phyloP scores from a whole-genome alignment of 2,797 vertebrate species.

The Enteromius fasciolatus region DNA sequence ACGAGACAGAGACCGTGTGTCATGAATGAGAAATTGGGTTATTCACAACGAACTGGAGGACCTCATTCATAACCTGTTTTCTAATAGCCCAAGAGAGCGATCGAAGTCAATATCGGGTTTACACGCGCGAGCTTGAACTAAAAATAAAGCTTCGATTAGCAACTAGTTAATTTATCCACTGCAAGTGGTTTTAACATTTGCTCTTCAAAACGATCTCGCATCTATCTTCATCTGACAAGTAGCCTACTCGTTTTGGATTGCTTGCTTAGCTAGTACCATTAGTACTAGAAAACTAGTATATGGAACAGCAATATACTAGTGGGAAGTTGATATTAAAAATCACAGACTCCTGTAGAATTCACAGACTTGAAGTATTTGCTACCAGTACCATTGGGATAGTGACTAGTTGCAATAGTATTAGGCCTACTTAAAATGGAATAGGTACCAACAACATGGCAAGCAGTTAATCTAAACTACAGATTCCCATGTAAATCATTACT shows the following conservation, averaged over 20 bases:
- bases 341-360: background rate
- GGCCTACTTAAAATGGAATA: background rate
- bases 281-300: background rate
- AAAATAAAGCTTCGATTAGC: slow-evolving; percentile 66
- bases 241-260: background rate
- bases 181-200: background rate
- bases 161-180: slow-evolving; percentile 28
- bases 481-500: background rate
- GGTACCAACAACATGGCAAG: background rate
- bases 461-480: background rate
- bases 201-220: background rate
- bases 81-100: slow-evolving; percentile 69
- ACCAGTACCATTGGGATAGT: background rate
- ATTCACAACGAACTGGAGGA: slow-evolving; percentile 65
- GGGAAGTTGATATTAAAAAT: background rate
- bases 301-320: background rate
- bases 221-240: background rate
- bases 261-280: background rate
- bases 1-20: slow-evolving; percentile 67
- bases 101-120: slow-evolving; percentile 78
- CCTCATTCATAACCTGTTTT: slow-evolving; percentile 73
- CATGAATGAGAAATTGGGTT: slow-evolving; percentile 61
- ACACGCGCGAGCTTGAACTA: slow-evolving; percentile 67
- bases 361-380: background rate
- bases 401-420: background rate